A percentile compares a stretch with the other conserved stretches of the same genome.
These are phyloP conservation scores for Nesidiocoris tenuis DNA, from an alignment of 2,888 invertebrate genomes.

Conservation along the genomic window DNA sequence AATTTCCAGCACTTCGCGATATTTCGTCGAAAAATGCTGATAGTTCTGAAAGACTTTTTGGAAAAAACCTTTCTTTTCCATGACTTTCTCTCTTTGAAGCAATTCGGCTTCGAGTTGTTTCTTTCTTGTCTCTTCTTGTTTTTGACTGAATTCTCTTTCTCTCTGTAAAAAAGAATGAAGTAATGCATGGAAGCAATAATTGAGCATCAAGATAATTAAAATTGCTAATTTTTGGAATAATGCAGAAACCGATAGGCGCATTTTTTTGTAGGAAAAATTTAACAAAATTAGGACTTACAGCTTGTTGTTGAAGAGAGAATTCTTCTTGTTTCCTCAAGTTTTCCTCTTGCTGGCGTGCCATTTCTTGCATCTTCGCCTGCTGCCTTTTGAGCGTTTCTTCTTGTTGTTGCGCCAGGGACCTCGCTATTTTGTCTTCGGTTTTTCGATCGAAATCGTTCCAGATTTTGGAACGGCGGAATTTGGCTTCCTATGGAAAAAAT, in stretches of 20 bases:
- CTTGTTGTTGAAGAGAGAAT: slow-evolving; percentile 3
- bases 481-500: slow-evolving; percentile 8
- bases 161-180: slow-evolving; percentile 25
- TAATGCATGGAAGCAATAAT: too few species aligned
- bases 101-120: slow-evolving; percentile 51
- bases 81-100: slow-evolving; percentile 53
- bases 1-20: slow-evolving; percentile 45
- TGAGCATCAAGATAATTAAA: too few species aligned
- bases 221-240: too few species aligned
- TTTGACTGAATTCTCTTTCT: slow-evolving; percentile 1
- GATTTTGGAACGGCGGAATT: slow-evolving; percentile 15
- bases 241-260: too few species aligned
- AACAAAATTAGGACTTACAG: neutral
- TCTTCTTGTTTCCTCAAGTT: slow-evolving; percentile 15
- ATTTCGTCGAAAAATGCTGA: slow-evolving; percentile 14
- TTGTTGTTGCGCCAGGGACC: slow-evolving; percentile 11
- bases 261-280: too few species aligned
- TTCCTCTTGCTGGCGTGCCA: slow-evolving; percentile 15
- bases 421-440: slow-evolving; percentile 1
- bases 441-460: slow-evolving; percentile 19
- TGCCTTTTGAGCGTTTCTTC: slow-evolving; percentile 19
- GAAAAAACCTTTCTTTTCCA: slow-evolving; percentile 48
- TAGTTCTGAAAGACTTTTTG: slow-evolving; percentile 47
- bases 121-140: slow-evolving; percentile 30
- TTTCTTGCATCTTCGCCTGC: slow-evolving; percentile 30